Percentiles rank a stretch among this genome's conserved stretches.
These are phyloP conservation scores for Ditula angustiorana DNA, from an alignment of 2,888 invertebrate genomes.

Conservation along the genomic window DNA sequence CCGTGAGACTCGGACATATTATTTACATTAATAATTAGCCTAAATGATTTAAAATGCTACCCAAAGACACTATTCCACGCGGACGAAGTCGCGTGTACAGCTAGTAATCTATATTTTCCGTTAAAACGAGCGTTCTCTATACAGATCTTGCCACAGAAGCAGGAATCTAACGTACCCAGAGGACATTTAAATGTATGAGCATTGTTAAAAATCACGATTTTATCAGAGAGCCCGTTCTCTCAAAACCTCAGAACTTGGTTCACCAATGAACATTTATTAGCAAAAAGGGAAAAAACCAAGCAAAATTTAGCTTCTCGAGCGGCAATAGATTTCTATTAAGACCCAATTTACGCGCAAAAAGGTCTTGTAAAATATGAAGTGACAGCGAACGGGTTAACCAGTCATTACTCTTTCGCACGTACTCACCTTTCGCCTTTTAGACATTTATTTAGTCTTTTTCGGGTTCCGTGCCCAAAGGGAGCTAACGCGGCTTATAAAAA, in stretches of 20 bases:
- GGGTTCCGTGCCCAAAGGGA: too few relatives aligned
- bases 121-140: too few relatives aligned
- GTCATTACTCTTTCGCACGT: constrained; percentile 20
- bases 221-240: background rate
- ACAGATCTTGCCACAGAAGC: too few relatives aligned
- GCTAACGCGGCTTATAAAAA: too few relatives aligned
- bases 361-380: constrained; percentile 35
- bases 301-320: constrained; percentile 16
- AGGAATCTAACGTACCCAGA: too few relatives aligned
- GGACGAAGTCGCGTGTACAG: too few relatives aligned
- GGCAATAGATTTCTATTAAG: constrained; percentile 35
- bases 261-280: background rate
- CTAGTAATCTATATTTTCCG: too few relatives aligned
- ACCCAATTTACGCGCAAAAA: constrained; percentile 19
- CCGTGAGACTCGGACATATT: too few relatives aligned
- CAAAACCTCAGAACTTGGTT: background rate
- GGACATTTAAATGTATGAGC: too few relatives aligned
- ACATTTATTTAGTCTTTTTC: constrained; percentile 6
- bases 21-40: too few relatives aligned
- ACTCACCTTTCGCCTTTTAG: constrained; percentile 6
- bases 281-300: constrained; percentile 1
- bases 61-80: too few relatives aligned
- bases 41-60: too few relatives aligned
- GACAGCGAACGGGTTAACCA: constrained; percentile 26
- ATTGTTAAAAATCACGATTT: background rate